Percentiles rank a stretch among this genome's conserved stretches.
These are phyloP conservation scores for Cossypha heuglini DNA, from an alignment of 2,797 vertebrate genomes.

Conservation along the genomic window DNA sequence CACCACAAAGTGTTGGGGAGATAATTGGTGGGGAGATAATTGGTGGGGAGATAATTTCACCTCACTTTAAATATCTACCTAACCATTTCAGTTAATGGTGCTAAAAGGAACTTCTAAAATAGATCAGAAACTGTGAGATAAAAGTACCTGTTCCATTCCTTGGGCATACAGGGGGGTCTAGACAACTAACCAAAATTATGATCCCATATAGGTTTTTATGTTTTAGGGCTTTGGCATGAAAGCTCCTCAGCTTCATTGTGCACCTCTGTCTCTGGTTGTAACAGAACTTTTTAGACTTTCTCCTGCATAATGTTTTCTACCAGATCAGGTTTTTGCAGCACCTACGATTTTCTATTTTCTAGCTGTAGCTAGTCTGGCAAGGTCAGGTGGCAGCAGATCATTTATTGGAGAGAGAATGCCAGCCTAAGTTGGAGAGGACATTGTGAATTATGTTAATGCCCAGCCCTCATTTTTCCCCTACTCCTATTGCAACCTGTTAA, in stretches of 20 bases:
- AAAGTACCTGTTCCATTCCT: background rate
- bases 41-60: background rate
- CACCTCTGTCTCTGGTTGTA: background rate
- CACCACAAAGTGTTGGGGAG: background rate
- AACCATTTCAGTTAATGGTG: background rate
- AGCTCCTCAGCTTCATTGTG: fast-evolving
- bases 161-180: background rate
- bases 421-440: background rate
- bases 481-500: background rate
- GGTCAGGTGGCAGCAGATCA: background rate
- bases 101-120: background rate
- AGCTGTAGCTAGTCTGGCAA: background rate
- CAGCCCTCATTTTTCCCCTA: background rate
- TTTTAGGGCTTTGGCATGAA: background rate
- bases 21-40: background rate
- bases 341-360: background rate
- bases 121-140: background rate
- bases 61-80: background rate
- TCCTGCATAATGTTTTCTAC: background rate
- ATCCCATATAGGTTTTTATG: background rate
- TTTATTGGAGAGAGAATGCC: background rate
- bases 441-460: background rate
- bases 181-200: background rate
- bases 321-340: background rate
- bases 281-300: background rate